These are phyloP conservation scores for Sebastes itinus DNA, from an alignment of 2,797 vertebrate genomes.

Conservation along the genomic window DNA sequence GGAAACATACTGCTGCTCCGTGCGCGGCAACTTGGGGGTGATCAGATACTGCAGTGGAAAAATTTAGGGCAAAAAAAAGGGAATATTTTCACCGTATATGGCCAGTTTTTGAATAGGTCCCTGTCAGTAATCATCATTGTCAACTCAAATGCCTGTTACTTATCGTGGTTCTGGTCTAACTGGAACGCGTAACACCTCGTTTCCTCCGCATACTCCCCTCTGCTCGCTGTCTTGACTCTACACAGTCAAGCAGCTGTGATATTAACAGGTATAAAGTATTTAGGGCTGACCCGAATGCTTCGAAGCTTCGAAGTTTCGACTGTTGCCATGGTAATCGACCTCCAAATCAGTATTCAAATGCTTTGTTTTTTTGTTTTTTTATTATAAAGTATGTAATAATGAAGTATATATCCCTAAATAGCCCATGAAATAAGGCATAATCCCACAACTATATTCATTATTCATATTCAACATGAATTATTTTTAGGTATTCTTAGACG, in stretches of 20 bases:
- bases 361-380: fast-evolving
- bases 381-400: no score
- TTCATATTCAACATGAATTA: no score
- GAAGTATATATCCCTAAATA: no score
- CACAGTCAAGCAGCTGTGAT: not conserved
- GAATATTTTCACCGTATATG: not conserved
- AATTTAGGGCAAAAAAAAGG: not conserved
- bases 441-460: no score
- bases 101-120: not conserved
- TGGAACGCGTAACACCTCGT: not conserved
- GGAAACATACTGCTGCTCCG: constrained; percentile 20
- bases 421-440: no score
- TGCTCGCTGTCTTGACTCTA: not conserved
- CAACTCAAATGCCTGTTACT: not conserved
- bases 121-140: not conserved
- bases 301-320: no score
- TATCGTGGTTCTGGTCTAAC: not conserved
- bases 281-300: no score
- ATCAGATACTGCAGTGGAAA: not conserved
- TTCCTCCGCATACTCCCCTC: not conserved
- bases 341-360: no score
- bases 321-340: no score
- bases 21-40: not conserved
- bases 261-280: not conserved
- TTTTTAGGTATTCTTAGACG: no score